phyloP scores from a whole-genome alignment of 30 jellyfish, hydroid and myxozoan species.

The Rhopilema esculentum region DNA sequence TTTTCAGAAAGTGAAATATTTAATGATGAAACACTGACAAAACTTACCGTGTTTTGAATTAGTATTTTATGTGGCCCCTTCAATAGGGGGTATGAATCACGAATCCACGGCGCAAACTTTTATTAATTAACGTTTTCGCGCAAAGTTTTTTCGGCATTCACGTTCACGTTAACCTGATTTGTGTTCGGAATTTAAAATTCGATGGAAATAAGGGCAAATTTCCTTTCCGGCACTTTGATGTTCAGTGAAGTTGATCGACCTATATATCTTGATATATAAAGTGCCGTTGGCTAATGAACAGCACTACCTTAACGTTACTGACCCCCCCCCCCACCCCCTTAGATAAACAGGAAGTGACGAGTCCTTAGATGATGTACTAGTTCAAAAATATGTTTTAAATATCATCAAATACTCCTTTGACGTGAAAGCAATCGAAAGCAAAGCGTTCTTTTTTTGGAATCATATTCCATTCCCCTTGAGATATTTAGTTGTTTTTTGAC shows the following conservation, averaged over 20 bases:
- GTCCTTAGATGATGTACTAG: constrained; percentile 2
- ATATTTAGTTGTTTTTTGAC: background rate
- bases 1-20: no score
- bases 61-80: no score
- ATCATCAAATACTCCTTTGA: constrained; percentile 1
- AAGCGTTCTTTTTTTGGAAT: constrained; percentile 12
- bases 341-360: background rate
- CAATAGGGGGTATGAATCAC: background rate
- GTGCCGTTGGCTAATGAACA: background rate
- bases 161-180: no score
- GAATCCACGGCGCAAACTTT: background rate
- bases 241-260: constrained; percentile 23
- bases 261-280: background rate
- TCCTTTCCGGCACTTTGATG: constrained; percentile 14
- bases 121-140: constrained; percentile 19
- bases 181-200: constrained; percentile 5
- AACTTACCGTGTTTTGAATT: no score
- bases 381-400: constrained; percentile 3
- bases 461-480: constrained; percentile 14
- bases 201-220: background rate
- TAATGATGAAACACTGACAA: no score
- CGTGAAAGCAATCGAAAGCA: background rate
- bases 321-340: background rate
- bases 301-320: background rate
- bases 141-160: constrained; percentile 26